Evolutionary conservation across 2,797 vertebrate genomes (phyloP), one percentile per base, ranked within the genome.

Genomic region (Trachops cirrhosus): DNA sequence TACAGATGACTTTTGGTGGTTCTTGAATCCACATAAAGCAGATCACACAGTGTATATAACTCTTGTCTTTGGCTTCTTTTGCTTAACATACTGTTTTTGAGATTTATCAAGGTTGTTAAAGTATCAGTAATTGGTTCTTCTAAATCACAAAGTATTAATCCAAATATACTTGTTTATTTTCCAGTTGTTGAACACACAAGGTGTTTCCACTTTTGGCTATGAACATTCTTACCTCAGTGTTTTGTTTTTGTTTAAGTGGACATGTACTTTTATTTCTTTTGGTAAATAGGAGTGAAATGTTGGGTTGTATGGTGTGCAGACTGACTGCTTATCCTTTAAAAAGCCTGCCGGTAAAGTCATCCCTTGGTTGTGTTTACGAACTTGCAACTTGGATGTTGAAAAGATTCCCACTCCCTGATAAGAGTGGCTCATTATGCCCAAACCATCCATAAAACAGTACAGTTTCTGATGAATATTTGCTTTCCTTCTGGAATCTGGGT

Each of bases 21-120:
- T 92, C 85, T 64, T 93, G n/a, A 79, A 14, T 89, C 84, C 26
- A 94, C 39, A 68, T 57, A 89, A 79, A 64, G 26, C 37, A 5
- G 92, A 73, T 52, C 52, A 86, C 37, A 95, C 0, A 73, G 6
- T 48, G 22, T 70, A 79, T 54, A 79, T 54, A 80, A 80, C 2
- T 84, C 34, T 54, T 74, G n/a, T 71, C 18, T 83, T 93, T 90
- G 68, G 52, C 54, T 93, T 93, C 75, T 64, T 95, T 86, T 86
- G 70, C 16, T 87, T 88, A 78, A 64, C 11, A 59, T 64, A 34
- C 16, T 37, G 26, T 79, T 86, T 70, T 14, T 84, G 39, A 84
- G 24, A 80, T 62, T 93, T 77, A 78, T 32, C 26, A 32, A 96
- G 18, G 59, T 29, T 83, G 34, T 84, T 80, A 48, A 50, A 75